Evolutionary conservation across 1,140 invertebrate genomes (phyloP).

Genomic region (Rhynchophorus ferrugineus): DNA sequence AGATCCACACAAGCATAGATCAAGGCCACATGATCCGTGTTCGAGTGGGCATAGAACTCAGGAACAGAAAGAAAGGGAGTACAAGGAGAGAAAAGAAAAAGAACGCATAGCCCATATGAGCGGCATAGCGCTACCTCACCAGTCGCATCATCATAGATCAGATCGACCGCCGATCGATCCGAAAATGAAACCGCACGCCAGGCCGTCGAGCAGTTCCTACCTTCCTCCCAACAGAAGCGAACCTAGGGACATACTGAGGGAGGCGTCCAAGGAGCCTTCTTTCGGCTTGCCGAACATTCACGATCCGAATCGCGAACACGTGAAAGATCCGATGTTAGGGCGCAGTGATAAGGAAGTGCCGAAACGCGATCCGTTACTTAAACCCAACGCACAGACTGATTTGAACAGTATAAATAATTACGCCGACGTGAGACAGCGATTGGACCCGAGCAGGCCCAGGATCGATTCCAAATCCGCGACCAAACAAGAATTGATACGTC

Average conservation of each 20-base stretch:
- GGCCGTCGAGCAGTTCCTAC: constrained; percentile 20
- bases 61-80: constrained; percentile 44
- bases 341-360: constrained; percentile 29
- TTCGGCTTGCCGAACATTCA: constrained; percentile 24
- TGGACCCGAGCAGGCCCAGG: constrained; percentile 21
- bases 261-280: constrained; percentile 27
- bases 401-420: constrained; percentile 27
- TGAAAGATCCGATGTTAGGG: constrained; percentile 11
- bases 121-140: constrained; percentile 8
- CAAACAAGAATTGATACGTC: constrained; percentile 28
- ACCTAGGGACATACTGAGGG: constrained; percentile 30
- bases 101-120: constrained; percentile 40
- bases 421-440: constrained; percentile 13
- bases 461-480: constrained; percentile 26
- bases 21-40: constrained; percentile 33
- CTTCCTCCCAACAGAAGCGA: constrained; percentile 18
- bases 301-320: constrained; percentile 19
- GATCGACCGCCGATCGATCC: constrained; percentile 30
- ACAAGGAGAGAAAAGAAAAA: constrained; percentile 48
- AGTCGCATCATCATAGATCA: constrained; percentile 26
- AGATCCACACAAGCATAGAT: constrained; percentile 33
- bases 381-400: constrained; percentile 28
- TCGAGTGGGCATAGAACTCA: constrained; percentile 22
- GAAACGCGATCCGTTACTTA: constrained; percentile 29
- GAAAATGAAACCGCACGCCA: constrained; percentile 32